Evolutionary conservation across 2,888 invertebrate genomes (phyloP).

Genomic region (Cylloceria caligata): DNA sequence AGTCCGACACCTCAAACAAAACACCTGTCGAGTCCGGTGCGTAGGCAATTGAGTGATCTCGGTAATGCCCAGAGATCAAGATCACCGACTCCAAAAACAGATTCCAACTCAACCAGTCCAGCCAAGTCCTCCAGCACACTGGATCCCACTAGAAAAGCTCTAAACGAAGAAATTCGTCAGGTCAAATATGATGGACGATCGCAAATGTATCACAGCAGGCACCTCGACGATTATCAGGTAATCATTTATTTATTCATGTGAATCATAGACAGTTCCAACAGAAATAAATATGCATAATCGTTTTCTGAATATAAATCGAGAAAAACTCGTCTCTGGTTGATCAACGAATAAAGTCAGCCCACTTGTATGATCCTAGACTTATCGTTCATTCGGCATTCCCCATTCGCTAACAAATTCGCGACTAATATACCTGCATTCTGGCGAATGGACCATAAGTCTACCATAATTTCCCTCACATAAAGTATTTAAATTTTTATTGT

Average conservation of each 20-base stretch:
- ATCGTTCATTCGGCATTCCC: too few species aligned
- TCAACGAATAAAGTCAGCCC: too few species aligned
- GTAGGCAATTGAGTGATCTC: conserved; percentile 74
- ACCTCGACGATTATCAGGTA: conserved; percentile 78
- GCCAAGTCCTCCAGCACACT: conserved; percentile 74
- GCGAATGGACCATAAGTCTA: too few species aligned
- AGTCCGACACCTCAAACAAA: conserved; percentile 86
- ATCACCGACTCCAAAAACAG: conserved; percentile 85
- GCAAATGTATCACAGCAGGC: conserved; percentile 75
- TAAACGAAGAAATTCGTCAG: conserved; percentile 74
- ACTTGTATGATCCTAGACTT: too few species aligned
- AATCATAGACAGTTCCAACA: too few species aligned
- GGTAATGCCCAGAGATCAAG: conserved; percentile 78
- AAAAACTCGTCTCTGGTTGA: too few species aligned
- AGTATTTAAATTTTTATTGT: too few species aligned
- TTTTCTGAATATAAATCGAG: too few species aligned
- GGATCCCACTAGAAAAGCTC: conserved; percentile 70
- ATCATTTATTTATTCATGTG: background rate
- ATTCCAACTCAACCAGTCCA: conserved; percentile 74
- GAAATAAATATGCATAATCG: too few species aligned
- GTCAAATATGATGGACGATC: conserved; percentile 73
- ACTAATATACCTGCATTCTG: too few species aligned
- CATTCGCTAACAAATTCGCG: too few species aligned
- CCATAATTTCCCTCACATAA: too few species aligned
- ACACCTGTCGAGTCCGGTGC: conserved; percentile 82